Base-by-base conservation (phyloP, 2,113 vertebrate genomes). In the Nansenia antarctica region DNA sequence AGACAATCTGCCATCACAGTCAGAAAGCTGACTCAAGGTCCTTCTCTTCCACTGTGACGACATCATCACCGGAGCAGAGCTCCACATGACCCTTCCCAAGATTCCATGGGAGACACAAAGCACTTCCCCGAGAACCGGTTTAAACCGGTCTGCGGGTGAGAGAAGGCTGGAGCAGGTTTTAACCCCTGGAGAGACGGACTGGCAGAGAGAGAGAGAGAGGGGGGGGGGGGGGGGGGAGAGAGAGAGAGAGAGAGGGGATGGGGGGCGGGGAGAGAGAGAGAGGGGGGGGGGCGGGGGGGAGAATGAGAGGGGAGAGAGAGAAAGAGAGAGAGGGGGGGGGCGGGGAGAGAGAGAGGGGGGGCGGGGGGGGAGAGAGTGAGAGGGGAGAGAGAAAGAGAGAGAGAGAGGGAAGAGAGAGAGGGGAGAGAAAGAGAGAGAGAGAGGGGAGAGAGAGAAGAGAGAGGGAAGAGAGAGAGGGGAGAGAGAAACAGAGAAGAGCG, bases 51-150 rank as follows among this genome's bases (percentile, higher is more conserved):
- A 89, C 82, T 73, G 84, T 94, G 95, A 94, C 92, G n/a, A n/a
- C n/a, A n/a, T n/a, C n/a, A 94, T 94, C 91, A 92, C 86, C 45
- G 20, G 18, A 22, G 88, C 86, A 74, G 87, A 78, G 89, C 88
- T 91, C 89, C 93, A 93, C 92, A 92, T 95, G 92, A 95, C 93
- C 92, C 88, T 91, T 95, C 93, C 92, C 91, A 94, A 92, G 92
- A 95, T 94, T 93, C 91, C 89, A 89, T 86, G 78, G 84, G 89
- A 93, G 85, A 93, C 89, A 94, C 93, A 94, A 94, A 94, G 91
- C 86, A 88, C 89, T 92, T 94, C 93, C 93, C 91, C 83, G 90
- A 94, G 94, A 96, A 95, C 94, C 91, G 89, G 94, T 93, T 92
- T 91, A 87, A 94, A 94, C 94, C 90, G 92, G 95, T 93, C 79